These are phyloP conservation scores for Semaprochilodus insignis DNA, from an alignment of 2,797 vertebrate species.

Conservation along the genomic window DNA sequence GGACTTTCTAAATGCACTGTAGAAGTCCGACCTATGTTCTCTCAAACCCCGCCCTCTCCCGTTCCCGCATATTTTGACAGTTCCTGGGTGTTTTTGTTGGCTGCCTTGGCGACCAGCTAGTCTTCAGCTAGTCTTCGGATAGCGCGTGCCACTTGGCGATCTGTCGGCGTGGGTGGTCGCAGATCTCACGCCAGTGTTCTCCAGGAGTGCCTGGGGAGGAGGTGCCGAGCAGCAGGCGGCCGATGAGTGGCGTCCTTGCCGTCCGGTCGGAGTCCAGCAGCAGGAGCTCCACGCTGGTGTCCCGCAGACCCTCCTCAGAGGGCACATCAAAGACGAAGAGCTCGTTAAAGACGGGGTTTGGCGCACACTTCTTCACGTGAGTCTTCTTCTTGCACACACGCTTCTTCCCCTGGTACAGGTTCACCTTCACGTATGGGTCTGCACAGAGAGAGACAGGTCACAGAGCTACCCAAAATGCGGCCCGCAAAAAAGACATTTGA, in stretches of 20 bases:
- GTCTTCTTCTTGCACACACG: constrained; percentile 98
- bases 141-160: constrained; percentile 97
- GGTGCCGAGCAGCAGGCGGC: constrained; percentile 87
- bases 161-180: constrained; percentile 95
- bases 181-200: constrained; percentile 98
- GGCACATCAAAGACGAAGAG: constrained; percentile 97
- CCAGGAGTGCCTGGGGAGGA: constrained; percentile 87
- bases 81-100: constrained; percentile 59
- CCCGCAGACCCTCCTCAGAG: constrained; percentile 89
- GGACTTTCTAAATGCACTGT: background rate
- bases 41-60: constrained; percentile 38
- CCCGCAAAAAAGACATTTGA: too few species aligned
- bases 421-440: constrained; percentile 98
- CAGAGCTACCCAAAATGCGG: too few species aligned
- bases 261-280: constrained; percentile 93
- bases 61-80: constrained; percentile 59
- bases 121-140: constrained; percentile 84
- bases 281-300: constrained; percentile 96
- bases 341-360: constrained; percentile 98
- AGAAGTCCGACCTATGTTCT: constrained; percentile 14
- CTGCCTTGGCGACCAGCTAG: background rate
- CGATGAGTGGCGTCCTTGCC: constrained; percentile 84
- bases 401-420: constrained; percentile 95
- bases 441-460: constrained; percentile 30
- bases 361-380: constrained; percentile 95